A percentile compares a stretch with the other conserved stretches of the same genome.
phyloP scores from a whole-genome alignment of 2,797 vertebrate species.

The Karalla daura region DNA sequence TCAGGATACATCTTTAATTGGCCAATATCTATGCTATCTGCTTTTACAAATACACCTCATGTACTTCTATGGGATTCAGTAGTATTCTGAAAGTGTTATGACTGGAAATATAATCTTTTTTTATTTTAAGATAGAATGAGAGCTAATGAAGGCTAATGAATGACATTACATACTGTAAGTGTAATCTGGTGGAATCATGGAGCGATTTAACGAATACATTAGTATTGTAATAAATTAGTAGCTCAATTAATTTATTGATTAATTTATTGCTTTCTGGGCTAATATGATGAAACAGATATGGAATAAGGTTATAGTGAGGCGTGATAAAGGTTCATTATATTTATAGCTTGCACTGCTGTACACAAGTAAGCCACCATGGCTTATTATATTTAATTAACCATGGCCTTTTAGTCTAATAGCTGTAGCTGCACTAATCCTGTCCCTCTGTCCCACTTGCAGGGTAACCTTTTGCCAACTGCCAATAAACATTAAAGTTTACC shows the following conservation, averaged over 20 bases:
- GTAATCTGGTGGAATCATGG: neutral
- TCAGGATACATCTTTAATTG: neutral
- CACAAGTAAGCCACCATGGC: neutral
- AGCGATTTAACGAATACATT: neutral
- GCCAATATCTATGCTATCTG: neutral
- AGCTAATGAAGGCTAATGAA: neutral
- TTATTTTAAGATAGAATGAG: neutral
- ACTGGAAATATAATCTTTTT: neutral
- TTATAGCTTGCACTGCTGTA: neutral
- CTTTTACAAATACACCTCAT: neutral
- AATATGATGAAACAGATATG: constrained; percentile 1
- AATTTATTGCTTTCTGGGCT: too few relatives aligned
- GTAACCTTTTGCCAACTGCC: constrained; percentile 6
- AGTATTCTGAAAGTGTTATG: neutral
- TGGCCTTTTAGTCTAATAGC: neutral
- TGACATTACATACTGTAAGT: neutral
- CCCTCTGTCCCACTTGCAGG: neutral
- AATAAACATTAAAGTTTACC: constrained; percentile 29
- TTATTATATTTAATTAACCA: constrained; percentile 21
- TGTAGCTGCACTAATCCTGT: constrained; percentile 6
- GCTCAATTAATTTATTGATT: too few relatives aligned
- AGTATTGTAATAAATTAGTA: neutral
- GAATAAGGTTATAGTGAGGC: constrained; percentile 5
- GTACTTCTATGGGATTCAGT: too few relatives aligned
- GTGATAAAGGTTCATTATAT: neutral